Percentiles rank a stretch among this genome's conserved stretches.
Conservation (phyloP, 2,888 invertebrate genomes). For the Pecten maximus region DNA sequence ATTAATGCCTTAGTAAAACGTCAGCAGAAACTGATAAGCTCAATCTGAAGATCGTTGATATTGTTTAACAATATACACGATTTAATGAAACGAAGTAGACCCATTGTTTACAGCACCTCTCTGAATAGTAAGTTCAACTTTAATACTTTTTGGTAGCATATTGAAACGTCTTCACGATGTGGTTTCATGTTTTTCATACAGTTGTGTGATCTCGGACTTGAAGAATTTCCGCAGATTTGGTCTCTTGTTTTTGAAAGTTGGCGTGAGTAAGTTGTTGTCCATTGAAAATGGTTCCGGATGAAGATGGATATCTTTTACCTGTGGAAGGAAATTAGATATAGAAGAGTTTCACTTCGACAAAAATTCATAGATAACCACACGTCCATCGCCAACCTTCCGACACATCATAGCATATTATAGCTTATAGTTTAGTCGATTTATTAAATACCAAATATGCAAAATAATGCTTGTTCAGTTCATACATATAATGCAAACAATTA, state of each 20-base stretch:
- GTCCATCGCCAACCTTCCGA: too few relatives aligned
- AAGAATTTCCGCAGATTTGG: slow-evolving; percentile 83
- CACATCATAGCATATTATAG: too few relatives aligned
- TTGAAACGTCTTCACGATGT: slow-evolving; percentile 8
- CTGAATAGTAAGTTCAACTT: background rate
- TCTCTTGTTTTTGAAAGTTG: slow-evolving; percentile 96
- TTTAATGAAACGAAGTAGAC: too few relatives aligned
- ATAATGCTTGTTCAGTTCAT: background rate
- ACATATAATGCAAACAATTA: background rate
- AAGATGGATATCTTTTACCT: slow-evolving; percentile 93
- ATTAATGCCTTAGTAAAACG: too few relatives aligned
- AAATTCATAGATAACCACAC: too few relatives aligned
- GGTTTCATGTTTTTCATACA: slow-evolving; percentile 66
- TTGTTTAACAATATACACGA: too few relatives aligned
- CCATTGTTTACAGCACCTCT: too few relatives aligned
- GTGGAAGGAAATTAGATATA: slow-evolving; percentile 48
- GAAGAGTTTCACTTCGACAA: background rate
- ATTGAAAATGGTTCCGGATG: slow-evolving; percentile 97
- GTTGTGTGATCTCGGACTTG: slow-evolving; percentile 59
- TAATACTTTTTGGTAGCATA: slow-evolving; percentile 33
- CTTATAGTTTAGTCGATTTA: too few relatives aligned
- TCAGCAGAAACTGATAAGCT: too few relatives aligned
- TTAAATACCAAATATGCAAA: background rate
- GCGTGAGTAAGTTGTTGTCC: slow-evolving; percentile 96
- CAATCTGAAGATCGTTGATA: too few relatives aligned